Evolutionary conservation across 2,797 vertebrate genomes (phyloP).

Genomic region (Acropternis orthonyx): DNA sequence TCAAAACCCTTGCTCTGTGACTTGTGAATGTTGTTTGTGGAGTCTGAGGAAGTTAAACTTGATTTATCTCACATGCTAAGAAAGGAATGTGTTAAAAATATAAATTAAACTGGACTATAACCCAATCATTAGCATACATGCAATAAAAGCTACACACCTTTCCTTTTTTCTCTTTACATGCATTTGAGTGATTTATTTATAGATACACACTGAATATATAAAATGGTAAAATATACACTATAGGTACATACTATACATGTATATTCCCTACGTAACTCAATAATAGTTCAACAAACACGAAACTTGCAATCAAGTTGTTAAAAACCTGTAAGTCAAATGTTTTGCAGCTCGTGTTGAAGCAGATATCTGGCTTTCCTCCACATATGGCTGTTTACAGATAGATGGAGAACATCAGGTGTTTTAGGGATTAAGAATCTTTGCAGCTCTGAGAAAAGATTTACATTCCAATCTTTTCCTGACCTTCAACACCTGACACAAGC

Average conservation of each 20-base stretch:
- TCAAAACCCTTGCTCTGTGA: not conserved
- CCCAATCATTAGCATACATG: accelerated
- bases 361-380: not conserved
- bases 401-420: not conserved
- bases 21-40: not conserved
- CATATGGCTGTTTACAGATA: not conserved
- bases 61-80: not conserved
- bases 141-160: not conserved
- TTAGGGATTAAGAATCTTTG: not conserved
- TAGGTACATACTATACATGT: not conserved
- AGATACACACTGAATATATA: not conserved
- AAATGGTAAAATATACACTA: not conserved
- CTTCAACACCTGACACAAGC: not conserved
- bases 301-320: not conserved
- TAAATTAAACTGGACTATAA: not conserved
- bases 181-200: not conserved
- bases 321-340: not conserved
- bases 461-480: not conserved
- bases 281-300: not conserved
- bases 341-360: not conserved
- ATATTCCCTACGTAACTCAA: not conserved
- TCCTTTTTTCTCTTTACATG: not conserved
- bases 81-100: not conserved
- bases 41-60: not conserved
- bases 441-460: not conserved